These are phyloP conservation scores for Xestobium rufovillosum DNA, from an alignment of 2,888 invertebrate genomes.

Conservation along the genomic window DNA sequence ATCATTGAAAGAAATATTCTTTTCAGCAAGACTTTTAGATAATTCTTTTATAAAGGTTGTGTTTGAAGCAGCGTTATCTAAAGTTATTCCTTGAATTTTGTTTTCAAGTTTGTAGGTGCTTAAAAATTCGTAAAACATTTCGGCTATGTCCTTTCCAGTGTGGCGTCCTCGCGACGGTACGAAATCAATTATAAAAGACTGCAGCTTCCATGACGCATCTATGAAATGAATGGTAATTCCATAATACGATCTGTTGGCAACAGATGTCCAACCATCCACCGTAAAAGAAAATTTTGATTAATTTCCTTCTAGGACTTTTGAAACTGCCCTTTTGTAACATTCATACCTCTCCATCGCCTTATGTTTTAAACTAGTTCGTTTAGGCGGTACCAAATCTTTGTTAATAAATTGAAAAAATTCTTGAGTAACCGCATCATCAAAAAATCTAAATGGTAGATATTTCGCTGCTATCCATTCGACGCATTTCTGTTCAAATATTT, in stretches of 20 bases:
- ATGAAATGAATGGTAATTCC: constrained; percentile 28
- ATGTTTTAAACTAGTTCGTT: too few species aligned
- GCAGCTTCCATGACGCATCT: constrained; percentile 22
- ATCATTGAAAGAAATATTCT: constrained; percentile 20
- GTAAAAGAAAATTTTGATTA: constrained; percentile 19
- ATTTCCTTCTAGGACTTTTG: too few species aligned
- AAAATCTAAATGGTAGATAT: too few species aligned
- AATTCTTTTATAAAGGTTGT: constrained; percentile 19
- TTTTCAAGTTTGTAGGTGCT: constrained; percentile 17
- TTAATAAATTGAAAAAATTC: too few species aligned
- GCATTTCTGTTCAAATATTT: too few species aligned
- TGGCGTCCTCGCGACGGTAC: constrained; percentile 25
- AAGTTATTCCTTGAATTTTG: too few species aligned
- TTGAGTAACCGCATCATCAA: too few species aligned
- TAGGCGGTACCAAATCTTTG: too few species aligned
- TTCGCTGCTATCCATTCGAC: too few species aligned
- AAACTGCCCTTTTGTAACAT: too few species aligned
- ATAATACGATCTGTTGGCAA: constrained; percentile 23
- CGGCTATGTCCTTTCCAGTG: constrained; percentile 26
- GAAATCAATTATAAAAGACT: constrained; percentile 26
- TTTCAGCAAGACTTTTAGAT: constrained; percentile 4
- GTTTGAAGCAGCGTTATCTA: constrained; percentile 12
- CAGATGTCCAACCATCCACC: constrained; percentile 28
- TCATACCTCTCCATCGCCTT: too few species aligned
- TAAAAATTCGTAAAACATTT: constrained; percentile 17